Conservation (phyloP, 2,113 vertebrate genomes). For the Cebus imitator region DNA sequence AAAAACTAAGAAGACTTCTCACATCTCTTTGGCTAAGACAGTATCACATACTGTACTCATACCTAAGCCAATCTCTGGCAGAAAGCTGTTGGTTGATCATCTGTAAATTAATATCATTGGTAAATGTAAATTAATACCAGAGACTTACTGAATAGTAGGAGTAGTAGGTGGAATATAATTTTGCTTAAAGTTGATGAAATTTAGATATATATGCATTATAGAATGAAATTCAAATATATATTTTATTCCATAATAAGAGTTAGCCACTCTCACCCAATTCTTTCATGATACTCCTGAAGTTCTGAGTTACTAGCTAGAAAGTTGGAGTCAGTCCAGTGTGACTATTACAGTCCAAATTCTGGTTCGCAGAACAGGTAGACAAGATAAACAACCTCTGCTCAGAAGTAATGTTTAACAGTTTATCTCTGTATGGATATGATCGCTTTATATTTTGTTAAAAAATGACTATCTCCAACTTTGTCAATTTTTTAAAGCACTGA, state of each 20-base stretch:
- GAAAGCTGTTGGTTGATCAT: not conserved
- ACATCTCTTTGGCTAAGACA: not conserved
- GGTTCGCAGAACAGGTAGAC: not conserved
- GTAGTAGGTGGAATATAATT: not conserved
- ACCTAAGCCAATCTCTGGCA: not conserved
- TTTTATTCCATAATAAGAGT: not conserved
- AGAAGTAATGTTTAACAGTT: conserved; percentile 4
- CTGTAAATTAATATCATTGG: not conserved
- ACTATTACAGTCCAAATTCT: not conserved
- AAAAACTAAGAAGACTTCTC: not conserved
- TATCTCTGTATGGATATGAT: not conserved
- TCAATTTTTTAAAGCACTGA: not conserved
- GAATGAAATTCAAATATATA: not conserved
- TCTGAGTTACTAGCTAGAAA: not conserved
- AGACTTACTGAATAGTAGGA: not conserved
- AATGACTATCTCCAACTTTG: not conserved
- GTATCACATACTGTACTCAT: not conserved
- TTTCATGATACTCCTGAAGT: not conserved
- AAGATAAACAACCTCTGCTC: not conserved
- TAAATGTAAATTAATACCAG: not conserved
- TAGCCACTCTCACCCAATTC: not conserved
- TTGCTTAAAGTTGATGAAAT: not conserved
- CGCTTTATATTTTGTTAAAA: not conserved
- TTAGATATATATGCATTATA: not conserved
- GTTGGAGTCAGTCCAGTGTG: not conserved